phyloP scores from a whole-genome alignment of 2,797 vertebrate species.

The Fistularia commersonii region DNA sequence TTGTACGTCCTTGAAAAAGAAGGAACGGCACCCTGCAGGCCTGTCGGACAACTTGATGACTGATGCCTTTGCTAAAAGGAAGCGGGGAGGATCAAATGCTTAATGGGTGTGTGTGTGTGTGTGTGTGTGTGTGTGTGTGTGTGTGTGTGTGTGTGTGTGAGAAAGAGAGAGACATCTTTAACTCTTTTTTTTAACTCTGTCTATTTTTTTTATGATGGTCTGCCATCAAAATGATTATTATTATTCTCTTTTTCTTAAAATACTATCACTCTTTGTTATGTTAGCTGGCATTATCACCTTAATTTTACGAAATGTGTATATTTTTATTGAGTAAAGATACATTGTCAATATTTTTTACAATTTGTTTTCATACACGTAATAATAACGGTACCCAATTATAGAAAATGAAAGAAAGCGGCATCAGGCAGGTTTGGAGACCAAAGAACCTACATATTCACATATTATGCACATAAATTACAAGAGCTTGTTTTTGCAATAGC shows the following conservation, averaged over 20 bases:
- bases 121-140: conserved; percentile 4
- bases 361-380: no score
- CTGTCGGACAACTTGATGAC: conserved; percentile 59
- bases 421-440: conserved; percentile 3
- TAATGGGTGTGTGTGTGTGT: conserved; percentile 43
- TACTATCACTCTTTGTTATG: no score
- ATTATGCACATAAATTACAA: conserved; percentile 2
- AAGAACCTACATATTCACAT: neutral
- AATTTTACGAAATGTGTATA: no score
- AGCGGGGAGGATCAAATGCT: conserved; percentile 52
- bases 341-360: no score
- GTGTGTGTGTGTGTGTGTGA: neutral
- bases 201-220: no score
- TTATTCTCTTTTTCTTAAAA: no score
- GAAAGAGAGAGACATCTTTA: no score
- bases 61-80: conserved; percentile 53
- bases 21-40: conserved; percentile 46
- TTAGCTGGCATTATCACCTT: no score
- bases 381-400: no score
- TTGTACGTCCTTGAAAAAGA: conserved; percentile 39
- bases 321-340: no score
- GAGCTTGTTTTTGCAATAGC: conserved; percentile 9
- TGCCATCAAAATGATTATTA: no score
- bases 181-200: no score
- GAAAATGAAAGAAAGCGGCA: neutral